Evolutionary conservation across 1,140 invertebrate genomes (phyloP).

Genomic region (Drosophila oshimai): DNA sequence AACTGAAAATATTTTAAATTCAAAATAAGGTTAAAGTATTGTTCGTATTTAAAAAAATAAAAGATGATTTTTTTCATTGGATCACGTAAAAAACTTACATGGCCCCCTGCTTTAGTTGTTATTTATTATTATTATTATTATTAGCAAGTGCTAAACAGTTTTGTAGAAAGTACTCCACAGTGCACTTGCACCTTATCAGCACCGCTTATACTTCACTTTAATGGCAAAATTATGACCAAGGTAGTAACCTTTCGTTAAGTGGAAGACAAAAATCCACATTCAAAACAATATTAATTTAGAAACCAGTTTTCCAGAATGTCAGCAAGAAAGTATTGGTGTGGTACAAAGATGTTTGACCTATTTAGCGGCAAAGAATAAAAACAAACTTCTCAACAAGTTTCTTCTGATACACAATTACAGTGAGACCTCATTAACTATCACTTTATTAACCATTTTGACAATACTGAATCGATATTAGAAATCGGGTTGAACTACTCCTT

Average conservation of each 20-base stretch:
- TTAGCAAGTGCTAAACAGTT: neutral
- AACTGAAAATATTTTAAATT: neutral
- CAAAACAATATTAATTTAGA: neutral
- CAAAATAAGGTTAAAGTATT: no score
- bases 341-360: conserved; percentile 13
- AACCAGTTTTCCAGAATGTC: neutral
- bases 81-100: neutral
- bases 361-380: conserved; percentile 7
- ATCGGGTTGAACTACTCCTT: no score
- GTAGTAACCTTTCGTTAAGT: conserved; percentile 19
- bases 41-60: no score
- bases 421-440: neutral
- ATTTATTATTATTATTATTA: neutral
- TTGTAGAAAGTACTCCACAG: neutral
- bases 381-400: conserved; percentile 18
- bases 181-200: conserved; percentile 10
- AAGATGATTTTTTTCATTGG: no score
- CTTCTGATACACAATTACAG: conserved; percentile 7
- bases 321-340: neutral
- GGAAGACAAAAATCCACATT: neutral
- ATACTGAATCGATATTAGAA: no score
- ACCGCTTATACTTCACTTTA: conserved; percentile 8
- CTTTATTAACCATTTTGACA: no score
- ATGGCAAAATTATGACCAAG: conserved; percentile 6
- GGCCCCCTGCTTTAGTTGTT: neutral